A percentile compares a stretch with the other conserved stretches of the same genome.
phyloP scores from a whole-genome alignment of 2,797 vertebrate species.

The Parotocinclus haroldoi region DNA sequence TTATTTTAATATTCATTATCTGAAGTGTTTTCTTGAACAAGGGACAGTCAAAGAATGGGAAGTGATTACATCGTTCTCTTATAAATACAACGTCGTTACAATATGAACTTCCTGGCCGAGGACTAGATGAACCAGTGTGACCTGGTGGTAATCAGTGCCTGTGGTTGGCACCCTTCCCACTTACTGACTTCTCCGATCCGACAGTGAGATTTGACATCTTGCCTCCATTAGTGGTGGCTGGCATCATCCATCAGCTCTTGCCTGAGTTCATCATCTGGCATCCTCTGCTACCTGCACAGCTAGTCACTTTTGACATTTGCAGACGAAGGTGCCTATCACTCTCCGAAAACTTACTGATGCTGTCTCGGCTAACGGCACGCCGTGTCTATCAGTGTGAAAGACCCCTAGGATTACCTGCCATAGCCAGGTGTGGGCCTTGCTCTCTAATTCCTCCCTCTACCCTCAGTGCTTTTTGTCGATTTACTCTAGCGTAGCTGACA shows the following conservation, averaged over 20 bases:
- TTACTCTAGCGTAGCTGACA: constrained; percentile 69
- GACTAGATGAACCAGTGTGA: constrained; percentile 29
- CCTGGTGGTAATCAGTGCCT: constrained; percentile 38
- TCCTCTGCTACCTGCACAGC: constrained; percentile 29
- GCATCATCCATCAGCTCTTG: constrained; percentile 37
- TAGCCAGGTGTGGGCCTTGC: not conserved
- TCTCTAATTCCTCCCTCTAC: constrained; percentile 44
- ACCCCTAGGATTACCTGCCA: constrained; percentile 32
- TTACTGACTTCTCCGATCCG: constrained; percentile 29
- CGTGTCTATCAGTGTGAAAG: constrained; percentile 40
- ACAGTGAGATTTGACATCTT: constrained; percentile 36
- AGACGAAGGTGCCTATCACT: constrained; percentile 47
- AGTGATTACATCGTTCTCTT: no score
- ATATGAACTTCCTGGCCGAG: constrained; percentile 11
- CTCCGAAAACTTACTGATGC: constrained; percentile 34
- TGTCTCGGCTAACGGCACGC: constrained; percentile 43
- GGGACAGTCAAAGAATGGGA: no score
- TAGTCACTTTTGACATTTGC: constrained; percentile 49
- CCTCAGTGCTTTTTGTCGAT: constrained; percentile 55
- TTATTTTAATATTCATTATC: no score
- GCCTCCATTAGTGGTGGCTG: constrained; percentile 41
- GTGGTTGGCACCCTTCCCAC: constrained; percentile 20
- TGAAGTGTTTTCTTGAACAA: no score
- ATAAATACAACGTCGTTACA: no score
- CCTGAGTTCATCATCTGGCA: constrained; percentile 39